Base-by-base conservation (phyloP, 2,797 vertebrate species). In the Sternarchorhynchus goeldii region DNA sequence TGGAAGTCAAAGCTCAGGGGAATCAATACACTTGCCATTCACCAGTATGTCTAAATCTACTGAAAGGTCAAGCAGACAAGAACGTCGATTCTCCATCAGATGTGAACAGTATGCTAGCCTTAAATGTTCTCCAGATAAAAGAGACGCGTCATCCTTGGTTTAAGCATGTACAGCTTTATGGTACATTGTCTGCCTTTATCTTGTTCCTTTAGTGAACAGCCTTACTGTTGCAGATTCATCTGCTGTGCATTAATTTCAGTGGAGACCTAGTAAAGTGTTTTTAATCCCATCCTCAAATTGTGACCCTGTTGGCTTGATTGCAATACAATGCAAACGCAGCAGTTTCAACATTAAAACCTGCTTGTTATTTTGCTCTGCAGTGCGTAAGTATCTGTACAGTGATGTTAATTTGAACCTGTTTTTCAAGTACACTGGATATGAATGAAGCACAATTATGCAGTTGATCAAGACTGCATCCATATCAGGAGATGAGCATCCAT, bases 11-110 rank as follows among this genome's bases (percentile, higher is more conserved):
- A 87, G 82, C 67, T 31, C 50, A 21, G 45, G 50, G 77, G 80
- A 88, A 90, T 90, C 89, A 78, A 88, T 89, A 87, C 83, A 83
- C 86, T 85, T 91, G 88, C 86, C 89, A 89, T 89, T 92, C 89
- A 89, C 84, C 83, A 76, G 88, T 85, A 60, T 83, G 84, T 88
- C 85, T 87, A 81, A 87, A 89, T 88, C 81, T 73, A 79, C 59
- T 82, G 81, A 91, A 93, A 91, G 91, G 91, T 91, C 87, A 90
- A 41, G 0, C 64, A 84, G 81, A 81, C 82, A 82, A 77, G 84
- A 87, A 87, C 20, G 31, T 89, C 41, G 71, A 90, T 90, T 86
- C 70, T 66, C 75, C 79, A 86, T 87, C 75, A 88, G 87, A 81
- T 77, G 81, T 72, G 80, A 81, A 78, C 73, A 83, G 73, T 71